Percentiles rank a stretch among this genome's conserved stretches.
These are phyloP conservation scores for Scaptomyza flava DNA, from an alignment of 2,888 invertebrate species.

Conservation along the genomic window DNA sequence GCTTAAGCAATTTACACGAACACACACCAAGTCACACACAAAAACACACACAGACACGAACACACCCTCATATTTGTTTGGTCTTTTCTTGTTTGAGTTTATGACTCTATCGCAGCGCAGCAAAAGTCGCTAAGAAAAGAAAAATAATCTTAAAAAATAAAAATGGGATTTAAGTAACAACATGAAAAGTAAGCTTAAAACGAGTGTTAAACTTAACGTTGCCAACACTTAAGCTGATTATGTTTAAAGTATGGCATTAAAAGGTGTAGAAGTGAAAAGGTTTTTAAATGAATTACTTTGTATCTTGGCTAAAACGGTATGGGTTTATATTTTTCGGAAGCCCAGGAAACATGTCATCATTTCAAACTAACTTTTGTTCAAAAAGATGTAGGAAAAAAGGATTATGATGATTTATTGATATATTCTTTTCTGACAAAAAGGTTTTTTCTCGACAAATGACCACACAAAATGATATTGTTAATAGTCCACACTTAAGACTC, in stretches of 20 bases:
- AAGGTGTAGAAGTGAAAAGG: neutral
- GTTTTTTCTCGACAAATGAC: too few species aligned
- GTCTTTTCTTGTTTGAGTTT: constrained; percentile 29
- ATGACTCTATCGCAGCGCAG: constrained; percentile 1
- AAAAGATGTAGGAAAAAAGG: neutral
- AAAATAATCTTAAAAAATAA: constrained; percentile 27
- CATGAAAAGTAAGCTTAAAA: constrained; percentile 8
- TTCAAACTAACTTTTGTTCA: neutral
- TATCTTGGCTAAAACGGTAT: neutral
- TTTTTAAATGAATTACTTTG: neutral
- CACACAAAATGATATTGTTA: too few species aligned
- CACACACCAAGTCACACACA: constrained; percentile 3
- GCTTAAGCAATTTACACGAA: constrained; percentile 21
- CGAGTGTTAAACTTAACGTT: constrained; percentile 25
- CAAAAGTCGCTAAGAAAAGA: constrained; percentile 18
- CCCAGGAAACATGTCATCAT: too few species aligned
- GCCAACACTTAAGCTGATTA: constrained; percentile 43
- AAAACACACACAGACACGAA: constrained; percentile 1
- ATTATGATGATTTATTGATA: too few species aligned
- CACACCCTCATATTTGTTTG: constrained; percentile 2
- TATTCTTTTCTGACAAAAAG: too few species aligned
- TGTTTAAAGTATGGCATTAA: neutral
- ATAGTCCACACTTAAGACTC: neutral
- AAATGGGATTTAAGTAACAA: constrained; percentile 8
- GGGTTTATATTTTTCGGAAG: too few species aligned